These are phyloP conservation scores for Tachysurus vachellii DNA, from an alignment of 2,113 vertebrate species.

Conservation along the genomic window DNA sequence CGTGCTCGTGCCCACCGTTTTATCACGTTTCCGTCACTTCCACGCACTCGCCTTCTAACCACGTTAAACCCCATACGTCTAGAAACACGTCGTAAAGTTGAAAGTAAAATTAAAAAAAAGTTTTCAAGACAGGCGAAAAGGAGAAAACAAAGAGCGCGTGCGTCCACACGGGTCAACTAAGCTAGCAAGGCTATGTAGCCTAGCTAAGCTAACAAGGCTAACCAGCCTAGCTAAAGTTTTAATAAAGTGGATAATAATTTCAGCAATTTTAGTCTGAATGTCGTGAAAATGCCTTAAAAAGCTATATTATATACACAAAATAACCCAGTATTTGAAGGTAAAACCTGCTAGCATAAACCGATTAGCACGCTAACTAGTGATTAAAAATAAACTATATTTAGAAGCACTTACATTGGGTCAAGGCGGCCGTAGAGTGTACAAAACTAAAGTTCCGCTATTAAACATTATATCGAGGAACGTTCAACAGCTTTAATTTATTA, in stretches of 20 bases:
- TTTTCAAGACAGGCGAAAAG: background rate
- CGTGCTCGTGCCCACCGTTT: background rate
- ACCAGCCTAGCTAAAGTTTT: background rate
- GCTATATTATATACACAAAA: background rate
- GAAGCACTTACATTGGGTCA: constrained; percentile 11
- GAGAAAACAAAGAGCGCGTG: background rate
- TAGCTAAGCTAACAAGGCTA: background rate
- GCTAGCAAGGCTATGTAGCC: background rate
- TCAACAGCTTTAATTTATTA: accelerated
- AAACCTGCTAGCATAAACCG: background rate
- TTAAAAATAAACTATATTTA: background rate
- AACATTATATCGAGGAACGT: background rate
- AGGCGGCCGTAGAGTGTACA: background rate
- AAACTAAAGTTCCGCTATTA: accelerated
- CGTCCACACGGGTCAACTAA: background rate
- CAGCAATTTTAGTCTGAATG: background rate
- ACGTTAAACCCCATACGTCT: background rate
- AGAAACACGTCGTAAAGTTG: too few relatives aligned
- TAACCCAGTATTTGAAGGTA: background rate
- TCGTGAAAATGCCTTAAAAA: background rate
- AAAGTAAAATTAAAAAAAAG: background rate
- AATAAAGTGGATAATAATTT: background rate
- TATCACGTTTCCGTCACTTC: background rate
- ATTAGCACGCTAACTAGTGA: background rate
- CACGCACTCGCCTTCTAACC: too few relatives aligned